phyloP scores from a whole-genome alignment of 2,797 vertebrate genomes.

The Oceanodroma leucorhoa region DNA sequence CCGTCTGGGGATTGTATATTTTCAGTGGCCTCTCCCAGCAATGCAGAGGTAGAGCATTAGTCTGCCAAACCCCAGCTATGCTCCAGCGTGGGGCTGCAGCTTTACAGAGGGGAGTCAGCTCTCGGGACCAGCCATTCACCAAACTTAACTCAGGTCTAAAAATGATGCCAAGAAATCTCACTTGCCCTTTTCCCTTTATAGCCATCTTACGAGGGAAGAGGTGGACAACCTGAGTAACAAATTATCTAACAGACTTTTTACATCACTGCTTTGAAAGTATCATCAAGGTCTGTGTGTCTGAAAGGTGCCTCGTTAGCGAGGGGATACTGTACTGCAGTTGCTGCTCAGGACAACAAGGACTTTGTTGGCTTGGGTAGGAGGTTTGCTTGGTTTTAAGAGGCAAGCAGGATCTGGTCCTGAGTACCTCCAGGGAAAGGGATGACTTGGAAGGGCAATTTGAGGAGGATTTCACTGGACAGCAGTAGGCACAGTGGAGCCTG shows the following conservation, averaged over 20 bases:
- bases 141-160: background rate
- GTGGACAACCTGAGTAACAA: background rate
- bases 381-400: background rate
- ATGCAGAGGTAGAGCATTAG: conserved; percentile 61
- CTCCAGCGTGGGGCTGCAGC: conserved; percentile 16
- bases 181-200: background rate
- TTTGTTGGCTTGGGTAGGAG: background rate
- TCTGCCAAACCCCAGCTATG: conserved; percentile 62
- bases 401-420: background rate
- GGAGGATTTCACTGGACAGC: background rate
- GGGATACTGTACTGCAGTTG: background rate
- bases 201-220: background rate
- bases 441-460: background rate
- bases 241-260: background rate
- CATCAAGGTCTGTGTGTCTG: background rate
- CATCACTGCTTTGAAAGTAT: background rate
- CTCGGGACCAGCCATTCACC: background rate
- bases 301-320: background rate
- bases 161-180: background rate
- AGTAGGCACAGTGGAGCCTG: background rate
- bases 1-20: conserved; percentile 82
- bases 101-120: background rate
- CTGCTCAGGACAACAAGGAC: background rate
- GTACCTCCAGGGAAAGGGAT: background rate
- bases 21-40: conserved; percentile 76